These are phyloP conservation scores for Chlorodrepanis virens DNA, from an alignment of 2,113 vertebrate species.

Conservation along the genomic window DNA sequence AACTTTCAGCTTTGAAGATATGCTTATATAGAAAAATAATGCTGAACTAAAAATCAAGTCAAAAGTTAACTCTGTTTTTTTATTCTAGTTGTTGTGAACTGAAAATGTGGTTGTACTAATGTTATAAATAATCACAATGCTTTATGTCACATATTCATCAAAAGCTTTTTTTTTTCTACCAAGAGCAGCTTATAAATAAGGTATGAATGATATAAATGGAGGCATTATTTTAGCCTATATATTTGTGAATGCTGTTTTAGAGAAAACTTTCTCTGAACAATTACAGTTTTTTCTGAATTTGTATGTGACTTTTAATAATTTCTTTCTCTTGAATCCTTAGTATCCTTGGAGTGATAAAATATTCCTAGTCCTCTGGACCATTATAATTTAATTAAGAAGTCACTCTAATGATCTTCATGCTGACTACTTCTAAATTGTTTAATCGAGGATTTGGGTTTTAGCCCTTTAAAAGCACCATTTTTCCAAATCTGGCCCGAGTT, in stretches of 20 bases:
- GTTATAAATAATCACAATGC: not conserved
- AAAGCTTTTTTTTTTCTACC: not conserved
- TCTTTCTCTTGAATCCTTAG: not conserved
- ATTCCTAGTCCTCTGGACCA: not conserved
- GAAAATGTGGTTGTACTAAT: not conserved
- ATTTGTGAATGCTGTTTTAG: not conserved
- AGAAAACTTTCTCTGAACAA: not conserved
- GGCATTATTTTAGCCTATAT: not conserved
- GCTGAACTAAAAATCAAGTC: not conserved
- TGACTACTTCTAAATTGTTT: not conserved
- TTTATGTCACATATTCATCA: not conserved
- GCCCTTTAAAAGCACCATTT: not conserved
- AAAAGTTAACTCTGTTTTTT: not conserved
- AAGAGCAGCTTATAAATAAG: not conserved
- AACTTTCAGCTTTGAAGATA: not conserved
- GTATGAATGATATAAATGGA: not conserved
- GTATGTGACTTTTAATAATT: not conserved
- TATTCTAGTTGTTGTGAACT: not conserved
- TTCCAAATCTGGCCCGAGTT: not conserved
- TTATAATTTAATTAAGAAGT: not conserved
- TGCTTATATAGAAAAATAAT: not conserved
- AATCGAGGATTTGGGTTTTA: not conserved
- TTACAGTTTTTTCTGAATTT: not conserved
- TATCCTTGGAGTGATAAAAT: not conserved
- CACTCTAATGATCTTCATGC: not conserved